phyloP scores from a whole-genome alignment of 1,140 invertebrate genomes.

The Druon quercuslanigerum region DNA sequence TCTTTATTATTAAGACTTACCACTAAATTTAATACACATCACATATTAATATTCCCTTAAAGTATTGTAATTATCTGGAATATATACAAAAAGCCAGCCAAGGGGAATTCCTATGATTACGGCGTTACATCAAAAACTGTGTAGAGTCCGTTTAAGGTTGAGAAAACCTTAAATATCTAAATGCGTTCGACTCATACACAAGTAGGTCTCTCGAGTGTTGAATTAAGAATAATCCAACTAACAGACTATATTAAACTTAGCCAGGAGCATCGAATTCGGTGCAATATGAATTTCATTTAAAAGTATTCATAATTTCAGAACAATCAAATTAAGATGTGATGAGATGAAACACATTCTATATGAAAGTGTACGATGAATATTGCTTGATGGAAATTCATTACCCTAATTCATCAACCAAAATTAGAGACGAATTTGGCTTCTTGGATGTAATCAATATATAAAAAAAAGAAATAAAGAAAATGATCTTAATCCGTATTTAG shows the following conservation, averaged over 20 bases:
- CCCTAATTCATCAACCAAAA: constrained; percentile 40
- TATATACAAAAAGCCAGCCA: constrained; percentile 75
- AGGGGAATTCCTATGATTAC: constrained; percentile 63
- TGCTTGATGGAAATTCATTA: constrained; percentile 39
- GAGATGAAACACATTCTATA: not conserved
- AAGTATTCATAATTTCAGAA: not conserved
- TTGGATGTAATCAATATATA: constrained; percentile 51
- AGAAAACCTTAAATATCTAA: constrained; percentile 44
- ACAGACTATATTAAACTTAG: constrained; percentile 41
- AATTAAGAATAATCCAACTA: constrained; percentile 47
- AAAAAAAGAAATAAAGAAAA: constrained; percentile 45
- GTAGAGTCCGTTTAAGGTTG: constrained; percentile 55
- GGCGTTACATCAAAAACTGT: constrained; percentile 63
- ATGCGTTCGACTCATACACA: constrained; percentile 52
- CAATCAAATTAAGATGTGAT: constrained; percentile 3
- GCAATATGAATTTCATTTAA: constrained; percentile 31
- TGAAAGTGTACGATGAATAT: constrained; percentile 47
- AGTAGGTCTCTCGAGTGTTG: constrained; percentile 30
- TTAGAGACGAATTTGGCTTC: constrained; percentile 51
- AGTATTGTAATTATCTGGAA: constrained; percentile 67
- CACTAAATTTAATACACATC: constrained; percentile 72
- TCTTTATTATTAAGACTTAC: constrained; percentile 69
- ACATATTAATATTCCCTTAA: constrained; percentile 62
- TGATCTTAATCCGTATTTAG: constrained; percentile 1
- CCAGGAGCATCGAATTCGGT: constrained; percentile 45